Conservation (phyloP, 2,113 vertebrate genomes). For the Barbus barbus region DNA sequence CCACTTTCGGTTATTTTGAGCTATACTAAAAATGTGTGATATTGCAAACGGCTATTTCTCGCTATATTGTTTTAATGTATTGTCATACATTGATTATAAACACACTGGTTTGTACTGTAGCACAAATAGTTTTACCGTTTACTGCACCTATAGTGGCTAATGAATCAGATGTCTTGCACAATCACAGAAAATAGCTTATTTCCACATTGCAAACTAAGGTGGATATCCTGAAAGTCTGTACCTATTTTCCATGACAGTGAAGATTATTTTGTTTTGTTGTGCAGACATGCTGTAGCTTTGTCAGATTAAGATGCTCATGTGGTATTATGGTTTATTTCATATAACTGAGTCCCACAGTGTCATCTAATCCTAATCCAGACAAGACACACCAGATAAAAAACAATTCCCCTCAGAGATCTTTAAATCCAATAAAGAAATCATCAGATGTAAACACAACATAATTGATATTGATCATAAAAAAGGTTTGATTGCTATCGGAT, state of each 20-base stretch:
- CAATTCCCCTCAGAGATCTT: slow-evolving; percentile 1
- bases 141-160: background rate
- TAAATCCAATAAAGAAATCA: slow-evolving; percentile 40
- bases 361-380: slow-evolving; percentile 45
- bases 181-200: background rate
- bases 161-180: background rate
- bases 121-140: background rate
- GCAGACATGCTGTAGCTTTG: background rate
- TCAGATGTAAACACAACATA: slow-evolving; percentile 23
- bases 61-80: too few species aligned
- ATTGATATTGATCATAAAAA: background rate
- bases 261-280: slow-evolving; percentile 7
- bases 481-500: background rate
- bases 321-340: slow-evolving; percentile 6
- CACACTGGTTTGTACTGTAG: background rate
- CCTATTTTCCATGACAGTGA: background rate
- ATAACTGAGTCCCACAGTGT: slow-evolving; percentile 9
- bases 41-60: too few species aligned
- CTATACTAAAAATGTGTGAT: too few species aligned
- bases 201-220: background rate
- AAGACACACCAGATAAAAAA: slow-evolving; percentile 12
- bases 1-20: too few species aligned
- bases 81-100: background rate
- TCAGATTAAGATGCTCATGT: slow-evolving; percentile 25
- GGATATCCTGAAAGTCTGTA: background rate